Base-by-base conservation (phyloP, 2,888 invertebrate genomes). In the Chrysodeixis includens region DNA sequence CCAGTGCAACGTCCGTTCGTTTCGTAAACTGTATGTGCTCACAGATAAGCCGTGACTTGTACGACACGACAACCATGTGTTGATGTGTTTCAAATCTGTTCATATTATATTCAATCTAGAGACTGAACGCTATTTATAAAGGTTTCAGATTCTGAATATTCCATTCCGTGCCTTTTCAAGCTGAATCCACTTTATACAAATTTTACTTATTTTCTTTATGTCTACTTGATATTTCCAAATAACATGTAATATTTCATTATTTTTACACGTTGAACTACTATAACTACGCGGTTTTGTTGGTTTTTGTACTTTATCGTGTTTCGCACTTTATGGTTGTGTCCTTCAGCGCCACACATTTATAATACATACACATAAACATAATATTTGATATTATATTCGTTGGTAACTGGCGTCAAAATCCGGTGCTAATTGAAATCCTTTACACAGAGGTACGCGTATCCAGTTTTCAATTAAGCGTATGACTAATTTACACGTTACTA, bases 1-100 rank as follows among this genome's bases (percentile, higher is more conserved):
- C 46, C 77, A 66, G 85, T 82, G 87, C 86, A 87, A 78, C 70
- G 84, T 69, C 83, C 84, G 74, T 66, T 62, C 67, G 62, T 78
- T 80, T 81, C 63, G 74, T 76, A 70, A 76, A 68, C 60, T 69
- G 66, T 72, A 63, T 71, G 60, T 54, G 26, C 26, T 58, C 32
- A 52, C 4, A 69, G 78, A 80, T 80, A 80, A 80, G 59, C 56
- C 26, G 2, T 18, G 18, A 59, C 56, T 60, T 56, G 18, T 62
- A 53, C 49, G 12, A 35, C 30, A 55, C 35, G 9, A 35, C 40
- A 12, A 10, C 8, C 20, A 32, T 35, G 10, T 56, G 35, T 62
- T 67, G 30, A 51, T 20, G 10, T 20, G 18, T 46, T 14, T 10
- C 6, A 18, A 16, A 20, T 46, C 0, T 44, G 10, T 46, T 20